Evolutionary conservation across 2,113 vertebrate genomes (phyloP).

Genomic region (Empidonax alnorum): DNA sequence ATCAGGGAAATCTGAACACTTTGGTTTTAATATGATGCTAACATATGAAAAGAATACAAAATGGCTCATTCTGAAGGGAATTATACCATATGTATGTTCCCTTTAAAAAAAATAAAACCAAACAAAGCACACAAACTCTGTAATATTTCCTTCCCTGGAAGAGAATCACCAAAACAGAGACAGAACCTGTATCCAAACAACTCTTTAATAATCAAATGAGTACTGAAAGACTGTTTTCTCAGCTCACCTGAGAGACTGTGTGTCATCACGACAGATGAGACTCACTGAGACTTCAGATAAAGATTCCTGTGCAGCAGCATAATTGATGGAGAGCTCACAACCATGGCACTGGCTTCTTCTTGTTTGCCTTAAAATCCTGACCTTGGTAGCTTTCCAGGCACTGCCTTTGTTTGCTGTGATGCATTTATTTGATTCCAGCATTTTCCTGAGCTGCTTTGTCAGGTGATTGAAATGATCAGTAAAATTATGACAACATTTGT

Average conservation of each 20-base stretch:
- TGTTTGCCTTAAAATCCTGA: neutral
- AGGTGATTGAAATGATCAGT: neutral
- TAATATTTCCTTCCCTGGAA: neutral
- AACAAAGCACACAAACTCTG: neutral
- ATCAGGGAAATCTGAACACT: neutral
- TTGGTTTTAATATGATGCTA: neutral
- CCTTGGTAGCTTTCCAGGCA: neutral
- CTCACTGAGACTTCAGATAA: neutral
- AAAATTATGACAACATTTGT: neutral
- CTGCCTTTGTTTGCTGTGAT: neutral
- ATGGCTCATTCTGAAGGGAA: neutral
- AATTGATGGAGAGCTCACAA: neutral
- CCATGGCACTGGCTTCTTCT: neutral
- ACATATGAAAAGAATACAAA: neutral
- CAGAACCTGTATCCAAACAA: neutral
- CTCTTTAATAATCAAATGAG: neutral
- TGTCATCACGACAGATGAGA: neutral
- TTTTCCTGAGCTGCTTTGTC: neutral
- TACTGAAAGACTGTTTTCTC: neutral
- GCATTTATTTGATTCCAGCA: neutral
- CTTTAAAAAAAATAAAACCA: neutral
- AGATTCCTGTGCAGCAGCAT: neutral
- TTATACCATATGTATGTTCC: neutral
- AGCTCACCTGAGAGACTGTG: neutral
- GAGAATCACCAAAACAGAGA: neutral